phyloP scores from a whole-genome alignment of 2,888 invertebrate species.

The Galerucella pusilla region DNA sequence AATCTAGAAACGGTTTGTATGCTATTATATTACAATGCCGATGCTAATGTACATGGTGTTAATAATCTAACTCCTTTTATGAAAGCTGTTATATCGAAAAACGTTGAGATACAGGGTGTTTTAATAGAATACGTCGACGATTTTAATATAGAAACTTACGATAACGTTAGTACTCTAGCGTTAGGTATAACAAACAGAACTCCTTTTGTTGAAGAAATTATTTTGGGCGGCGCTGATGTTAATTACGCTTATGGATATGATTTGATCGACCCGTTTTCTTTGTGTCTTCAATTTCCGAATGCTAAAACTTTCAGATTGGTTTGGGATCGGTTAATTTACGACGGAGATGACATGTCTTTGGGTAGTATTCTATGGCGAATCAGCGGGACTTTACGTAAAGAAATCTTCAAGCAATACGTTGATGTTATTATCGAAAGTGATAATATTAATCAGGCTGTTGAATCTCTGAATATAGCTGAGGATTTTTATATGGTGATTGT shows the following conservation, averaged over 20 bases:
- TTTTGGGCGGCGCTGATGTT: constrained; percentile 52
- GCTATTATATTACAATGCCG: constrained; percentile 55
- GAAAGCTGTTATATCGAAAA: constrained; percentile 48
- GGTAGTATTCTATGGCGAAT: constrained; percentile 45
- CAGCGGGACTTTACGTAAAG: constrained; percentile 42
- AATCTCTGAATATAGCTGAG: constrained; percentile 44
- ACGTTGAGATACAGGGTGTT: constrained; percentile 47
- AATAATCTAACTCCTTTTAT: constrained; percentile 53
- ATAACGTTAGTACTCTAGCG: constrained; percentile 49
- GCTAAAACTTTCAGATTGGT: constrained; percentile 48
- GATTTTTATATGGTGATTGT: constrained; percentile 46
- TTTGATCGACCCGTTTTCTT: constrained; percentile 43
- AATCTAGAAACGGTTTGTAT: constrained; percentile 52
- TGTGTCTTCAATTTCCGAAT: constrained; percentile 48
- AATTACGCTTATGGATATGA: constrained; percentile 48
- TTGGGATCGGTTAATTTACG: constrained; percentile 49
- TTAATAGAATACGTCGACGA: constrained; percentile 53
- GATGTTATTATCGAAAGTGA: constrained; percentile 50
- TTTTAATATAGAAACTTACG: constrained; percentile 49
- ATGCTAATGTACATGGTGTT: constrained; percentile 48
- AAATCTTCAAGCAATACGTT: constrained; percentile 46
- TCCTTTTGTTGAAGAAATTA: constrained; percentile 50
- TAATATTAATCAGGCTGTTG: constrained; percentile 46
- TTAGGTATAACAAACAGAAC: constrained; percentile 48
- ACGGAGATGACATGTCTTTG: constrained; percentile 46